phyloP scores from a whole-genome alignment of 2,113 vertebrate genomes.

The Meles meles region DNA sequence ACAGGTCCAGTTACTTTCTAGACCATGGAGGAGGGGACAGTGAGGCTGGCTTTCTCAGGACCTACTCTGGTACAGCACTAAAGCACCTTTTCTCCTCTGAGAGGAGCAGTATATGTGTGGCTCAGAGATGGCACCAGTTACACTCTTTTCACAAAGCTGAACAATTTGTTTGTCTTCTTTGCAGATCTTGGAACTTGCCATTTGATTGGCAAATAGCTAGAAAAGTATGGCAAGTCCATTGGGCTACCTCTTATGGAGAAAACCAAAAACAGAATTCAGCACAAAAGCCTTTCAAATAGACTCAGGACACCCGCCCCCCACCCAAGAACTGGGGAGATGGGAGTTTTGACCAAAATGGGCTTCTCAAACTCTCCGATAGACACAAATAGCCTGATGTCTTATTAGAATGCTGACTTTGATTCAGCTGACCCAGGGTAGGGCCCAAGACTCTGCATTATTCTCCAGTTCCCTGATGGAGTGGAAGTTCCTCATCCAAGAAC shows the following conservation, averaged over 20 bases:
- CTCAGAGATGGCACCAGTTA: neutral
- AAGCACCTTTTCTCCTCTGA: neutral
- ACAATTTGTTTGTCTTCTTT: neutral
- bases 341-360: neutral
- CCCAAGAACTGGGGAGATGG: neutral
- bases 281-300: neutral
- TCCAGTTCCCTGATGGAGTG: neutral
- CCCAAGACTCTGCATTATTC: neutral
- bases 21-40: neutral
- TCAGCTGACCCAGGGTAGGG: neutral
- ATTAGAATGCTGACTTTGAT: no score
- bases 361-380: neutral
- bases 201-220: conserved; percentile 25
- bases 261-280: neutral
- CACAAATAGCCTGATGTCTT: neutral
- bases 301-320: neutral
- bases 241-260: neutral
- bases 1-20: neutral
- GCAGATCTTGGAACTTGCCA: neutral
- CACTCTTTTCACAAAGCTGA: neutral
- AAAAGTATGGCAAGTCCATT: neutral
- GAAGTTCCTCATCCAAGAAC: neutral
- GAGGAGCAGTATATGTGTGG: neutral
- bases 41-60: neutral
- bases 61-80: neutral